phyloP scores from a whole-genome alignment of 2,113 vertebrate genomes.

The Zosterops borbonicus region DNA sequence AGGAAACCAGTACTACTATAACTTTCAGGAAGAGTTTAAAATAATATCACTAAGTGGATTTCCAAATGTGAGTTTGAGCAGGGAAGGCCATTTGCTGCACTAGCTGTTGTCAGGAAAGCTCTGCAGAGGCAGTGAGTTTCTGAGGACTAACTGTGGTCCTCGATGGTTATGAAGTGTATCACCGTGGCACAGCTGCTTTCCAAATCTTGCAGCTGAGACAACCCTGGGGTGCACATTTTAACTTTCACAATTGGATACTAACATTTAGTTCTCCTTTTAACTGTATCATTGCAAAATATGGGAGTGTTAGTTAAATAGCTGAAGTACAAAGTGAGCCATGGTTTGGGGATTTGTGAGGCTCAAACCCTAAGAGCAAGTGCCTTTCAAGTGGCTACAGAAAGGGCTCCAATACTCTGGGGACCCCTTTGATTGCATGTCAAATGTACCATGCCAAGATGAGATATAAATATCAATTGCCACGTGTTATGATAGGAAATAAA shows the following conservation, averaged over 20 bases:
- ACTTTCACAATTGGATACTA: neutral
- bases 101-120: neutral
- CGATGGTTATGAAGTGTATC: neutral
- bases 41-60: slow-evolving; percentile 31
- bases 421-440: neutral
- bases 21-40: slow-evolving; percentile 53
- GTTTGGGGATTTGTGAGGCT: neutral
- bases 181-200: neutral
- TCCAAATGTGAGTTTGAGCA: slow-evolving; percentile 20
- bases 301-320: neutral
- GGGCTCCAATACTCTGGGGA: neutral
- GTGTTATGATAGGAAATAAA: neutral
- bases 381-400: neutral
- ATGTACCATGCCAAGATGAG: neutral
- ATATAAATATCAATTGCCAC: neutral
- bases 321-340: neutral
- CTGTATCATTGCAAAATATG: neutral
- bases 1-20: neutral
- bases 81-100: neutral
- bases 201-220: neutral
- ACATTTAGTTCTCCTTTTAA: neutral
- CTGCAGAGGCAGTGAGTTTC: neutral
- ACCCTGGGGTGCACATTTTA: neutral
- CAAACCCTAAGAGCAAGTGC: neutral
- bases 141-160: neutral